These are phyloP conservation scores for Tragulus kanchil DNA, from an alignment of 2,113 vertebrate species.

Conservation along the genomic window DNA sequence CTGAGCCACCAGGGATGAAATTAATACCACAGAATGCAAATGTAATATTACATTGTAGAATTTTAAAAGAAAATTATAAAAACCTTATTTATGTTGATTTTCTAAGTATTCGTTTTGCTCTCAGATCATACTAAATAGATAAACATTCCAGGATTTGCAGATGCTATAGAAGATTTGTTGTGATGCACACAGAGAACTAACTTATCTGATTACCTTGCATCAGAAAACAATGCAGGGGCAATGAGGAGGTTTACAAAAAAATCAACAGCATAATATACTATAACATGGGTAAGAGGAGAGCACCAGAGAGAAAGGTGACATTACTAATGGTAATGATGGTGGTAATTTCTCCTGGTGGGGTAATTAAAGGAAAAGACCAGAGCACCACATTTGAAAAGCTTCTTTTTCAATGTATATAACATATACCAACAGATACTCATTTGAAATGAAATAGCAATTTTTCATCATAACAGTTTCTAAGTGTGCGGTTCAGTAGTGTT, in stretches of 20 bases:
- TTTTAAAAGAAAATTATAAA: constrained; percentile 33
- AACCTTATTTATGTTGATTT: not conserved
- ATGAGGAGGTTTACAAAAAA: not conserved
- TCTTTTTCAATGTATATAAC: constrained; percentile 40
- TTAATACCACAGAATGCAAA: not conserved
- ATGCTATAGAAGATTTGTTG: not conserved
- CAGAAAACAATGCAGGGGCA: not conserved
- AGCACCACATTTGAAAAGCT: not conserved
- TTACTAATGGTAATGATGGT: not conserved
- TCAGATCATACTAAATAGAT: not conserved
- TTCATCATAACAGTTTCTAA: not conserved
- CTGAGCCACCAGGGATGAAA: not conserved
- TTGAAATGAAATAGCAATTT: constrained; percentile 20
- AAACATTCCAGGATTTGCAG: not conserved
- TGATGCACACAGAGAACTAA: not conserved
- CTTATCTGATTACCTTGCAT: not conserved
- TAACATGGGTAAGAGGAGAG: not conserved
- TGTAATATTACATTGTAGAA: not conserved
- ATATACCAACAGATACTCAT: not conserved
- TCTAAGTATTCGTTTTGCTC: not conserved
- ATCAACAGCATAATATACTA: not conserved
- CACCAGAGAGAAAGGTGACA: not conserved
- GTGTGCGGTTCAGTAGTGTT: not conserved
- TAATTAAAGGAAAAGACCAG: not conserved
- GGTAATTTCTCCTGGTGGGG: not conserved